These are phyloP conservation scores for Eristalis arbustorum DNA, from an alignment of 2,888 invertebrate species.

Conservation along the genomic window DNA sequence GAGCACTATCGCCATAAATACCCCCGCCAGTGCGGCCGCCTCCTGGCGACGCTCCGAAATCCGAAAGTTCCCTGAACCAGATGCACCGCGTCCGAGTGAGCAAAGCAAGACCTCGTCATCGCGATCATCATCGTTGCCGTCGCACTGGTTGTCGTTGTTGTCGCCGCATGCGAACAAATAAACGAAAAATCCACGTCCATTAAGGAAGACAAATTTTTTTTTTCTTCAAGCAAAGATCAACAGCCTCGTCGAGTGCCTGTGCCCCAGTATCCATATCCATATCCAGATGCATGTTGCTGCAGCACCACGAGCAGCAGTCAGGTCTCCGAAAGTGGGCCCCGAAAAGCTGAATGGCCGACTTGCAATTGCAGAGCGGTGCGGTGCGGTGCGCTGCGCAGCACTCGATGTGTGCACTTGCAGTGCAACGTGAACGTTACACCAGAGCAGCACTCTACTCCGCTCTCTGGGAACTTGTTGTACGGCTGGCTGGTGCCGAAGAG, in stretches of 20 bases:
- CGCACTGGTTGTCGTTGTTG: background rate
- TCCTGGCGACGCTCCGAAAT: background rate
- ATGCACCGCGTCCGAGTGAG: background rate
- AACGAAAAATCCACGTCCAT: slow-evolving; percentile 34
- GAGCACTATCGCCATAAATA: slow-evolving; percentile 5
- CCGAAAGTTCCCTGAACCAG: slow-evolving; percentile 12
- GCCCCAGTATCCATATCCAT: slow-evolving; percentile 42
- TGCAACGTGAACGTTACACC: slow-evolving; percentile 30
- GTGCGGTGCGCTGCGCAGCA: background rate
- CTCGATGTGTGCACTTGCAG: slow-evolving; percentile 13
- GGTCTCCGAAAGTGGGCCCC: slow-evolving; percentile 41
- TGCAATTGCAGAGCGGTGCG: slow-evolving; percentile 23
- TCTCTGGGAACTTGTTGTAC: slow-evolving; percentile 24
- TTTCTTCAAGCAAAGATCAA: slow-evolving; percentile 57
- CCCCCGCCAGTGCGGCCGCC: background rate
- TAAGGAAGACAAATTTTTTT: slow-evolving; percentile 56
- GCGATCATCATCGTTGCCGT: background rate
- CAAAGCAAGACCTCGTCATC: slow-evolving; percentile 5
- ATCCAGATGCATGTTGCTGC: slow-evolving; percentile 29
- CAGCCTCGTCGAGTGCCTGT: slow-evolving; percentile 47
- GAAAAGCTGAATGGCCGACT: slow-evolving; percentile 60
- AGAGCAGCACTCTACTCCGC: background rate
- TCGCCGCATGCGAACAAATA: slow-evolving; percentile 26
- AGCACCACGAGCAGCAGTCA: background rate
- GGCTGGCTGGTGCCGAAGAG: background rate